phyloP scores from a whole-genome alignment of 2,888 invertebrate genomes.

The Ophion obscuratus region DNA sequence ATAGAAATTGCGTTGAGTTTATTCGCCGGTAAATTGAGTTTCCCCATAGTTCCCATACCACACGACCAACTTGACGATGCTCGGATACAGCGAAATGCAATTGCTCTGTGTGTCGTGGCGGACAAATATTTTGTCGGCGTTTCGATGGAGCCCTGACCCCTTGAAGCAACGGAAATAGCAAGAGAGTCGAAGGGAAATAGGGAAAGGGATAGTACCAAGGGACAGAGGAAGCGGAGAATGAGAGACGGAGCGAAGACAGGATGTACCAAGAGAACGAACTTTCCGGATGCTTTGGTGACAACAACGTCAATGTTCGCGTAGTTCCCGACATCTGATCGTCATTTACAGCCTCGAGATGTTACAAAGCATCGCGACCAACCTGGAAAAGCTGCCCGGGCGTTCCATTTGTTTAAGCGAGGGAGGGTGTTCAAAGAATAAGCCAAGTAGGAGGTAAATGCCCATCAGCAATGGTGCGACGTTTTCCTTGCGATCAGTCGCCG shows the following conservation, averaged over 20 bases:
- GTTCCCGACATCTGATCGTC: constrained; percentile 60
- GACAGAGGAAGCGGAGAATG: constrained; percentile 7
- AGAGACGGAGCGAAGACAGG: neutral
- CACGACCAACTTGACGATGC: neutral
- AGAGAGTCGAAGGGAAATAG: constrained; percentile 9
- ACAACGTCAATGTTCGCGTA: constrained; percentile 20
- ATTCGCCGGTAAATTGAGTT: constrained; percentile 5
- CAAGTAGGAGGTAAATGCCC: constrained; percentile 45
- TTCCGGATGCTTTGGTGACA: constrained; percentile 61
- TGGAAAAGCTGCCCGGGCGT: constrained; percentile 52
- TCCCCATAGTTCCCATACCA: neutral
- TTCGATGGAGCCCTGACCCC: constrained; percentile 34
- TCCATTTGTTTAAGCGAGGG: neutral
- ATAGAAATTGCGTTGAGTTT: constrained; percentile 17
- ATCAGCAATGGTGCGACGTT: constrained; percentile 23
- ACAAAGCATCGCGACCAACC: constrained; percentile 28
- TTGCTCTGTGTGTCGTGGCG: constrained; percentile 37
- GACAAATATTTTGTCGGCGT: constrained; percentile 61
- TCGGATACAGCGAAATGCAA: constrained; percentile 47
- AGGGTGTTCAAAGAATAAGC: constrained; percentile 33
- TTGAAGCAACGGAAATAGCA: constrained; percentile 14
- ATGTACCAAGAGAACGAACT: constrained; percentile 62
- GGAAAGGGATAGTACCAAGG: constrained; percentile 1
- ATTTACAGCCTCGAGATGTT: constrained; percentile 54
- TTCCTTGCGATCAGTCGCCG: constrained; percentile 41